Evolutionary conservation across 2,113 vertebrate genomes (phyloP).

Genomic region (Nycticebus coucang): DNA sequence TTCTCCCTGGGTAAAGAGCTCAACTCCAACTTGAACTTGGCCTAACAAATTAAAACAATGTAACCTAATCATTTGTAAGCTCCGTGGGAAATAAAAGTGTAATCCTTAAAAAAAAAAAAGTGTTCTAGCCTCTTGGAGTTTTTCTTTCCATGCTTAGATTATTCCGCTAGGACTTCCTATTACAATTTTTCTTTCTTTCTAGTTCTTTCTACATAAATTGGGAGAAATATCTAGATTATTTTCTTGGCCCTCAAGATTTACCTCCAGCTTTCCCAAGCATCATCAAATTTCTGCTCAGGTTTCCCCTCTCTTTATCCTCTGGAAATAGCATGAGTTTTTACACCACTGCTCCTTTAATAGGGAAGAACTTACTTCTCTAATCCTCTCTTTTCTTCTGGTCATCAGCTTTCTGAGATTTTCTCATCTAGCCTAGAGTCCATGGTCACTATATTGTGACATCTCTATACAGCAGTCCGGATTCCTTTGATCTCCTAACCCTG

Average conservation of each 20-base stretch:
- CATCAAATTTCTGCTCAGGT: neutral
- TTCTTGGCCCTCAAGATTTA: neutral
- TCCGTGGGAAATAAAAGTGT: too few relatives aligned
- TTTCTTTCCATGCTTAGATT: neutral
- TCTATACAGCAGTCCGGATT: neutral
- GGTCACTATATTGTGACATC: neutral
- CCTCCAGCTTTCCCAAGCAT: too few relatives aligned
- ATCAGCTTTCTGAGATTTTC: neutral
- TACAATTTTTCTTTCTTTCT: neutral
- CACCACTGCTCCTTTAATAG: rapidly evolving
- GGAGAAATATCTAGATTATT: neutral
- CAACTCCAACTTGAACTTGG: too few relatives aligned
- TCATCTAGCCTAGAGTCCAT: neutral
- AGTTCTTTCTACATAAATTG: neutral
- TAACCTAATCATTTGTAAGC: too few relatives aligned
- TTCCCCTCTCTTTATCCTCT: neutral
- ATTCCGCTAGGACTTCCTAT: neutral
- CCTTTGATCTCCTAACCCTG: neutral
- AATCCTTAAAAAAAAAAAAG: too few relatives aligned
- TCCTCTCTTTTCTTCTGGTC: neutral
- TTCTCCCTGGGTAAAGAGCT: too few relatives aligned
- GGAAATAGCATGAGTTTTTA: neutral
- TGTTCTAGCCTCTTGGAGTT: neutral
- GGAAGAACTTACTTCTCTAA: neutral
- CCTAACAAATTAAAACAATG: too few relatives aligned